phyloP scores from a whole-genome alignment of 2,797 vertebrate species.

The Xenops minutus region DNA sequence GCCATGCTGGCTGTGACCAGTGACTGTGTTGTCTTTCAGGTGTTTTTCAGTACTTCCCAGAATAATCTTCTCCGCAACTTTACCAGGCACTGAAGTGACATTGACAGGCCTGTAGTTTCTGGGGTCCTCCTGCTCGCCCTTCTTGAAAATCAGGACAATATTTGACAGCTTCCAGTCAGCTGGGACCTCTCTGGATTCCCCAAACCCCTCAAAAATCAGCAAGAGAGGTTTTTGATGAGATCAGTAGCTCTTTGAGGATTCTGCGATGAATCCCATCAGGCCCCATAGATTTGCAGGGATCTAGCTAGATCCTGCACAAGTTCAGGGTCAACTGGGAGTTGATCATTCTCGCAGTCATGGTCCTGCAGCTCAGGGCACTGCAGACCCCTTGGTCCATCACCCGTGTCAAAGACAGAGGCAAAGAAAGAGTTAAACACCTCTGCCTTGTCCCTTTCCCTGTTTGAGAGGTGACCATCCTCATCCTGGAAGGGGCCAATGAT shows the following conservation, averaged over 20 bases:
- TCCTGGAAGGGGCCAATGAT: neutral
- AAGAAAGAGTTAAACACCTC: neutral
- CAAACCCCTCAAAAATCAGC: neutral
- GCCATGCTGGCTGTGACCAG: neutral
- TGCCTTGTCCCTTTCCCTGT: neutral
- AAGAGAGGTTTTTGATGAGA: neutral
- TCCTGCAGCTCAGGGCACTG: neutral
- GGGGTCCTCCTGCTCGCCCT: neutral
- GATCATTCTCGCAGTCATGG: neutral
- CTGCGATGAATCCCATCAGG: neutral
- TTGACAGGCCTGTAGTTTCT: neutral
- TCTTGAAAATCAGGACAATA: neutral
- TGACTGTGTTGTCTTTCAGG: neutral
- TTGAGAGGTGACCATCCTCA: neutral
- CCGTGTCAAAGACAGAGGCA: neutral
- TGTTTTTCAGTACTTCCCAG: neutral
- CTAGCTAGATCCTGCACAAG: neutral
- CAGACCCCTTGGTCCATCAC: neutral
- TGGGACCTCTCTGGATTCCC: neutral
- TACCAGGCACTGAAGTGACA: neutral
- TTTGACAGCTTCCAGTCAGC: neutral
- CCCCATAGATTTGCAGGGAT: neutral
- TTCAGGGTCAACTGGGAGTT: neutral
- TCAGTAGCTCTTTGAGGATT: neutral
- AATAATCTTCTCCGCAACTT: neutral